phyloP scores from a whole-genome alignment of 2,888 invertebrate species.

The Drosophila multiciliata region DNA sequence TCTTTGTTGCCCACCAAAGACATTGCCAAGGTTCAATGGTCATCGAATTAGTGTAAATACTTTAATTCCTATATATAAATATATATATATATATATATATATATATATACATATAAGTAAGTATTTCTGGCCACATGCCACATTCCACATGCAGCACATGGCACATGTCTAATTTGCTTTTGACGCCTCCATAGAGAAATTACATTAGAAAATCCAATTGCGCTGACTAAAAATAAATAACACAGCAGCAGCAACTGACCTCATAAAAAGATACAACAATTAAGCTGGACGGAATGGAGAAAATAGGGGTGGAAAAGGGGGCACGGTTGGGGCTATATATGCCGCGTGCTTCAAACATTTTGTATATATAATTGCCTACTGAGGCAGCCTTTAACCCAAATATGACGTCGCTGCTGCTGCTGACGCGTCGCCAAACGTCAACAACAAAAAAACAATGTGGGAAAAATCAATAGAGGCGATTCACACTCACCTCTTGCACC shows the following conservation, averaged over 20 bases:
- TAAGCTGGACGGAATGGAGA: slow-evolving; percentile 2
- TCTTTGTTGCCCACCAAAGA: background rate
- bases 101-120: slow-evolving; percentile 1
- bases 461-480: slow-evolving; percentile 81
- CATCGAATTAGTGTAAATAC: slow-evolving; percentile 16
- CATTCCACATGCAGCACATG: slow-evolving; percentile 7
- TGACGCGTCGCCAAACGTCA: slow-evolving; percentile 54
- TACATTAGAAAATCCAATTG: slow-evolving; percentile 63
- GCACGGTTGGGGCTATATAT: background rate
- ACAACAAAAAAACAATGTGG: slow-evolving; percentile 57
- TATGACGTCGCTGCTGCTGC: slow-evolving; percentile 52
- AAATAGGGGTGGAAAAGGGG: background rate
- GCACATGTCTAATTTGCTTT: slow-evolving; percentile 29
- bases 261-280: slow-evolving; percentile 53
- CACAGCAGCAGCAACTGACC: slow-evolving; percentile 66
- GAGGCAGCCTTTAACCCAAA: slow-evolving; percentile 71
- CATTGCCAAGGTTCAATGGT: slow-evolving; percentile 7
- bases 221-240: slow-evolving; percentile 63
- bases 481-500: slow-evolving; percentile 89
- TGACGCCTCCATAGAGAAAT: slow-evolving; percentile 30
- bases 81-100: slow-evolving; percentile 5
- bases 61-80: slow-evolving; percentile 1
- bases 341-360: slow-evolving; percentile 49
- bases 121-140: slow-evolving; percentile 21
- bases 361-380: slow-evolving; percentile 59